A percentile compares a stretch with the other conserved stretches of the same genome.
Conservation (phyloP, 2,113 vertebrate species). For the Oreotragus oreotragus region DNA sequence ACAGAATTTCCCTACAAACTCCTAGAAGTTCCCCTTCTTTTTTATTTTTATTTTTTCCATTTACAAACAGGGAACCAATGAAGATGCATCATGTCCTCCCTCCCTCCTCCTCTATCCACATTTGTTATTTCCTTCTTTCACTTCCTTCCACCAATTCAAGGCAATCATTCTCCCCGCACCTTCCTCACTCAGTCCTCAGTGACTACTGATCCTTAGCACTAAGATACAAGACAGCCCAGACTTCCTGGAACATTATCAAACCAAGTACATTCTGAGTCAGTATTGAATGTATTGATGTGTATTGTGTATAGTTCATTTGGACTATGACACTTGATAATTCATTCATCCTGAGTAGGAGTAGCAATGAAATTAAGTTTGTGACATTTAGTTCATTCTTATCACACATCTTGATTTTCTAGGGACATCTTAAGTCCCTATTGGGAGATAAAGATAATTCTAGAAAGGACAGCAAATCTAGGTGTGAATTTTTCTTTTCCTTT, state of each 20-base stretch:
- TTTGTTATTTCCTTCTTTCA: not conserved
- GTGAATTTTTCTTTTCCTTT: not conserved
- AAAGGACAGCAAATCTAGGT: not conserved
- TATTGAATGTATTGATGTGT: not conserved
- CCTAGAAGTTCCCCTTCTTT: not conserved
- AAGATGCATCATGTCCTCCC: not conserved
- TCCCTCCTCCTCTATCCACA: not conserved
- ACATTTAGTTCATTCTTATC: not conserved
- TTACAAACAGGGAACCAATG: not conserved
- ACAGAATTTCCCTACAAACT: not conserved
- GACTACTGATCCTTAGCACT: too few relatives aligned
- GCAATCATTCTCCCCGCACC: not conserved
- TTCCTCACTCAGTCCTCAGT: not conserved
- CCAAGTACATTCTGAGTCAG: not conserved
- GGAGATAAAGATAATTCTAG: not conserved
- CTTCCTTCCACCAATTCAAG: not conserved
- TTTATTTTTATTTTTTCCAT: not conserved
- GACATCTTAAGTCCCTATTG: not conserved
- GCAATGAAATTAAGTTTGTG: not conserved
- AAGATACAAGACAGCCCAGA: not conserved
- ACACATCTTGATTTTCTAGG: not conserved
- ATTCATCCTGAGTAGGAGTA: not conserved
- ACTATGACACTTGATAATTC: not conserved
- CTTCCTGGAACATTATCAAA: not conserved
- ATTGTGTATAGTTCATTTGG: not conserved